A percentile compares a stretch with the other conserved stretches of the same genome.
Conservation (phyloP, 2,113 vertebrate species). For the Procavia capensis region DNA sequence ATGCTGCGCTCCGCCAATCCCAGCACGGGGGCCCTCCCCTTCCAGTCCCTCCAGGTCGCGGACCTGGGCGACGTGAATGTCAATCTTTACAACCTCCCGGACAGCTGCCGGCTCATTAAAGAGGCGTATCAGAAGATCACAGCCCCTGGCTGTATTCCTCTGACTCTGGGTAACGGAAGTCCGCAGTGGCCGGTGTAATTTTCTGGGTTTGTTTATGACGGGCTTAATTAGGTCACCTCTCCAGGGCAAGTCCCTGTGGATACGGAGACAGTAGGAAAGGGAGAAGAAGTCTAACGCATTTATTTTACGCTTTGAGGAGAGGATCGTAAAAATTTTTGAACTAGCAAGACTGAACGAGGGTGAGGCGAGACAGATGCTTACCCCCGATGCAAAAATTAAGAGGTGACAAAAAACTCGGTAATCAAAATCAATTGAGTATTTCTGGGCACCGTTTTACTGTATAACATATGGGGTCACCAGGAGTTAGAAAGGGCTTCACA, state of each 20-base stretch:
- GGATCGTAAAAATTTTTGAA: not conserved
- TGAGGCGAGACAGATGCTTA: not conserved
- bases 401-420: not conserved
- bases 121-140: constrained; percentile 88
- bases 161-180: constrained; percentile 92
- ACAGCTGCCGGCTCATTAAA: constrained; percentile 92
- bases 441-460: not conserved
- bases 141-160: constrained; percentile 89
- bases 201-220: not conserved
- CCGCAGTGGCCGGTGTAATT: not conserved
- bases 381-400: not conserved
- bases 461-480: not conserved
- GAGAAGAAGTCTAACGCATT: not conserved
- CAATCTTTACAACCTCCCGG: constrained; percentile 93
- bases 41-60: constrained; percentile 92
- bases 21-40: constrained; percentile 91
- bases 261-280: not conserved
- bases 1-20: constrained; percentile 89
- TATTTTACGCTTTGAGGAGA: not conserved
- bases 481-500: not conserved
- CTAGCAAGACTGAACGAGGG: not conserved
- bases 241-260: not conserved
- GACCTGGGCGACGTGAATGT: constrained; percentile 94
- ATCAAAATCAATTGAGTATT: not conserved
- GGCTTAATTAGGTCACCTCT: not conserved